phyloP scores from a whole-genome alignment of 2,113 vertebrate genomes.

The Lutjanus erythropterus region DNA sequence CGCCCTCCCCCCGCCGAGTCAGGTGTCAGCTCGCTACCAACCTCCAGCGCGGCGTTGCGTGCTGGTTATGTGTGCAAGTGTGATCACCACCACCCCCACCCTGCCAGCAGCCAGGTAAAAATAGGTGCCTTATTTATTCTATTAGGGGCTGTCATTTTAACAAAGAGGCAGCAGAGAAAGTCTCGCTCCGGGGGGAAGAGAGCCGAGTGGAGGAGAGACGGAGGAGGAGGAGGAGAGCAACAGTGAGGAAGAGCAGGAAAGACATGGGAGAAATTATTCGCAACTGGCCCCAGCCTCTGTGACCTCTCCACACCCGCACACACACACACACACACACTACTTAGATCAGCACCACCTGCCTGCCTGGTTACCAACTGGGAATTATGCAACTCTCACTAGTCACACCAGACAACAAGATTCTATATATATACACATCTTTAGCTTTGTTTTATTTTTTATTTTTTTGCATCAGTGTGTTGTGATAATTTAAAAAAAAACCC shows the following conservation, averaged over 20 bases:
- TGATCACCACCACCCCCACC: too few relatives aligned
- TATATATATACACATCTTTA: neutral
- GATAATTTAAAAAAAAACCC: too few relatives aligned
- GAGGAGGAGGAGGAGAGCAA: slow-evolving; percentile 13
- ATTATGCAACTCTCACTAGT: slow-evolving; percentile 24
- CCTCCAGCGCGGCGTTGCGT: slow-evolving; percentile 6
- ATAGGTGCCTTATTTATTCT: slow-evolving; percentile 75
- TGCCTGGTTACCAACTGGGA: slow-evolving; percentile 28
- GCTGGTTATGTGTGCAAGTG: slow-evolving; percentile 42
- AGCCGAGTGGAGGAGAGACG: neutral
- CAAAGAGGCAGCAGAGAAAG: slow-evolving; percentile 45
- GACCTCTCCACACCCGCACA: slow-evolving; percentile 23
- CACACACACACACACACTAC: slow-evolving; percentile 24
- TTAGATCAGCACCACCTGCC: slow-evolving; percentile 47
- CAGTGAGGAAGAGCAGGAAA: slow-evolving; percentile 51
- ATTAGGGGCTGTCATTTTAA: slow-evolving; percentile 70
- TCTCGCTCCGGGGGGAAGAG: slow-evolving; percentile 37
- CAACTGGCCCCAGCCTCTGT: slow-evolving; percentile 16
- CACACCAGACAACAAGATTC: neutral
- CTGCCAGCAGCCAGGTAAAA: slow-evolving; percentile 68
- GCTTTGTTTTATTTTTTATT: neutral
- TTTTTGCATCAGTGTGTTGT: neutral
- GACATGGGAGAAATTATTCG: slow-evolving; percentile 46
- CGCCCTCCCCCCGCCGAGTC: slow-evolving; percentile 20
- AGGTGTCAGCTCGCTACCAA: slow-evolving; percentile 54